Percentiles rank a stretch among this genome's conserved stretches.
Evolutionary conservation across 2,797 vertebrate species (phyloP).

Genomic region (Sardinella longiceps): DNA sequence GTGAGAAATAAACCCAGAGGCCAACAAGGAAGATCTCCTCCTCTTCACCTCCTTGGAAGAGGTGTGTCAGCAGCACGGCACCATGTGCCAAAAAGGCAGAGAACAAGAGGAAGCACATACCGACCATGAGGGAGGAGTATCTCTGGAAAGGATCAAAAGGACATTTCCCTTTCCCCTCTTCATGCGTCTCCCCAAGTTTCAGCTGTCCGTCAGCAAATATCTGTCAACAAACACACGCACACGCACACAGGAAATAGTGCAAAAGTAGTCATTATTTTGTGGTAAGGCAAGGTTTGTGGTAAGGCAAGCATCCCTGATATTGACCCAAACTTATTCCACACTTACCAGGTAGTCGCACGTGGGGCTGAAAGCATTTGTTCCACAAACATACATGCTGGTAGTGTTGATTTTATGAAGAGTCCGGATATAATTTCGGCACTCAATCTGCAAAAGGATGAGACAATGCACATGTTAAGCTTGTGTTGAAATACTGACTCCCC

Average conservation of each 20-base stretch:
- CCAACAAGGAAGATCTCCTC: too few species aligned
- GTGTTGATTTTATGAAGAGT: conserved; percentile 73
- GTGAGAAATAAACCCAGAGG: too few species aligned
- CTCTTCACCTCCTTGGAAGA: not conserved
- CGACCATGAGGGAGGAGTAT: conserved; percentile 78
- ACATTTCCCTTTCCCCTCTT: conserved; percentile 80
- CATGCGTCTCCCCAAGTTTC: conserved; percentile 68
- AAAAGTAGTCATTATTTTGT: not conserved
- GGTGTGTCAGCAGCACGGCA: too few species aligned
- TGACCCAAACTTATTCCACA: not conserved
- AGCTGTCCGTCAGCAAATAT: conserved; percentile 69
- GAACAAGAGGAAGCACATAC: conserved; percentile 66
- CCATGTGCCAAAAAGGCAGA: not conserved
- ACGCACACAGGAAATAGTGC: not conserved
- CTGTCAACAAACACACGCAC: conserved; percentile 60
- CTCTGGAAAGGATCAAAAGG: conserved; percentile 82
- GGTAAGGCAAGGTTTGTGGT: too few species aligned
- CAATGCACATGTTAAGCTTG: not conserved
- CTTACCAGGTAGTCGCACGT: conserved; percentile 79
- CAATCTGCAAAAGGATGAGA: conserved; percentile 65
- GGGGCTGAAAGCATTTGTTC: conserved; percentile 81
- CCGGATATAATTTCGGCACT: conserved; percentile 82
- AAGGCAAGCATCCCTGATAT: not conserved
- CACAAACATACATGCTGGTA: conserved; percentile 73
- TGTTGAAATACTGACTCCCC: not conserved